Evolutionary conservation across 2,888 invertebrate genomes (phyloP).

Genomic region (Glyphotaelius pellucidus): DNA sequence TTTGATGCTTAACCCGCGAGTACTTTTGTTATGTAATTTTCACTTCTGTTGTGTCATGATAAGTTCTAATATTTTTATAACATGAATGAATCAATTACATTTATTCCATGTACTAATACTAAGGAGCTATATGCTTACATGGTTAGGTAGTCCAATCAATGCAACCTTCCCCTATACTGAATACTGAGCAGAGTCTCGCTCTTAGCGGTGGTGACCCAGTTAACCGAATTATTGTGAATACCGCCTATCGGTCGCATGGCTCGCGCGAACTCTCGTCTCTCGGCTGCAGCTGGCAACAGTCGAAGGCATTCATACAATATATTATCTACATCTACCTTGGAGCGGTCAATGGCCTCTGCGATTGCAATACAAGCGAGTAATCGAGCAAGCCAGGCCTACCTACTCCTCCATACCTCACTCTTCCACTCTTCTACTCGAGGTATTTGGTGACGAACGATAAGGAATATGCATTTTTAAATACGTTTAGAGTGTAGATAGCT

Average conservation of each 20-base stretch:
- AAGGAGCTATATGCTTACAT: too few relatives aligned
- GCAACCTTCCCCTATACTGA: too few relatives aligned
- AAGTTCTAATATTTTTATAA: too few relatives aligned
- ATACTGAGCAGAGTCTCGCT: background rate
- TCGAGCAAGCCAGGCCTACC: background rate
- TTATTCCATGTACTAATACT: too few relatives aligned
- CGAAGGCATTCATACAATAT: slow-evolving; percentile 21
- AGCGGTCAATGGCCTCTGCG: slow-evolving; percentile 52
- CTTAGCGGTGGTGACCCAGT: slow-evolving; percentile 28
- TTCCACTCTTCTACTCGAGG: background rate
- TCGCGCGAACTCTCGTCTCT: background rate
- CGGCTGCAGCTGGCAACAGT: slow-evolving; percentile 40
- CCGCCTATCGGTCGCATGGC: slow-evolving; percentile 37
- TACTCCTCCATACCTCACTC: background rate
- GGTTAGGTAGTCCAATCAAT: too few relatives aligned
- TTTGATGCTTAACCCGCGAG: too few relatives aligned
- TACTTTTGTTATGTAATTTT: too few relatives aligned
- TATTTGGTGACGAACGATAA: background rate
- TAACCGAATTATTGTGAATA: slow-evolving; percentile 41
- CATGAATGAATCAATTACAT: too few relatives aligned
- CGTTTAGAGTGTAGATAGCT: too few relatives aligned
- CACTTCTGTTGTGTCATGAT: too few relatives aligned
- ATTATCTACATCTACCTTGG: slow-evolving; percentile 50
- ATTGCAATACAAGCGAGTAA: slow-evolving; percentile 44
- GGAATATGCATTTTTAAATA: background rate